phyloP scores from a whole-genome alignment of 2,888 invertebrate genomes.

The Euzophera pinguis region DNA sequence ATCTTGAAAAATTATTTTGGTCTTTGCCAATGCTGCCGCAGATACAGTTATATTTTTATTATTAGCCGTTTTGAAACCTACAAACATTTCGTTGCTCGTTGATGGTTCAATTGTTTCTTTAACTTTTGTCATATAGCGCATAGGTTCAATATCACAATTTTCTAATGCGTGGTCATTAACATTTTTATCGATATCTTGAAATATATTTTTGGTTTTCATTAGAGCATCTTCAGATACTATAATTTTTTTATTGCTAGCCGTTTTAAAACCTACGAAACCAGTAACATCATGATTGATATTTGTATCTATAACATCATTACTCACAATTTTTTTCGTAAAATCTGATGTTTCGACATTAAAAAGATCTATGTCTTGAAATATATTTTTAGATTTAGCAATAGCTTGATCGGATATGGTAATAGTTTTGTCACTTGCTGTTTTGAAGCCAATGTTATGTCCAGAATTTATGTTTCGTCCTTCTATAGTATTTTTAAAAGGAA shows the following conservation, averaged over 20 bases:
- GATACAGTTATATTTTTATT: constrained; percentile 53
- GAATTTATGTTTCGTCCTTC: background rate
- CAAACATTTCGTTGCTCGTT: constrained; percentile 16
- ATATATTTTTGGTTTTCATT: constrained; percentile 37
- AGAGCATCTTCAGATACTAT: constrained; percentile 40
- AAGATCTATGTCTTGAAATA: constrained; percentile 32
- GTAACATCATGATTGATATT: background rate
- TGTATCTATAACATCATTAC: background rate
- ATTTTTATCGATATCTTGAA: constrained; percentile 18
- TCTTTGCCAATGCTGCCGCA: constrained; percentile 35
- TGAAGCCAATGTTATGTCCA: constrained; percentile 30
- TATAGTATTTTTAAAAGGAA: background rate
- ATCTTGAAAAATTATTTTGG: constrained; percentile 42
- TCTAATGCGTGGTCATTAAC: background rate
- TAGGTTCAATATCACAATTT: background rate
- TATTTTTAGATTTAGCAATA: constrained; percentile 24
- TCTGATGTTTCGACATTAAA: background rate
- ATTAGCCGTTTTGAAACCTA: constrained; percentile 54
- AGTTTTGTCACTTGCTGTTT: constrained; percentile 46
- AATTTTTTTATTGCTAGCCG: constrained; percentile 41
- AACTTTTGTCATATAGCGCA: background rate
- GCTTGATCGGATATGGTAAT: constrained; percentile 36
- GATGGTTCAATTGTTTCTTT: background rate
- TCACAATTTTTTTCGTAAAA: background rate
- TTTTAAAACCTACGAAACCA: constrained; percentile 36